phyloP scores from a whole-genome alignment of 35 echinoderm and acorn worm genomes.

The Lytechinus pictus region DNA sequence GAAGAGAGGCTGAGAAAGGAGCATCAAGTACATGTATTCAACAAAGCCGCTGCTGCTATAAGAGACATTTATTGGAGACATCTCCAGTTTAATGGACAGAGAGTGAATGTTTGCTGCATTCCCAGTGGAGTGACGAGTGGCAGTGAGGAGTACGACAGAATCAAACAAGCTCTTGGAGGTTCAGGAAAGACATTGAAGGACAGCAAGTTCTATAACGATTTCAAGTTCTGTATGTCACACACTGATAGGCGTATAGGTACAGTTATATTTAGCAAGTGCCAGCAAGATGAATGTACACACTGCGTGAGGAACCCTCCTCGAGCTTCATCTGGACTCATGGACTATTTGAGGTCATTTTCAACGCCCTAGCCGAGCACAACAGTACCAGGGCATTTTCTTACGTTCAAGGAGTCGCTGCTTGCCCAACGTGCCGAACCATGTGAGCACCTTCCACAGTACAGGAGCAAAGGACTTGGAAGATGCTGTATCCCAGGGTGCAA shows the following conservation, averaged over 20 bases:
- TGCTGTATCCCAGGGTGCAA: not conserved
- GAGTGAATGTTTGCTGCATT: not conserved
- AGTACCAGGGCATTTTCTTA: not conserved
- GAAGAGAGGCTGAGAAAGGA: conserved; percentile 42
- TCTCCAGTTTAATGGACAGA: not conserved
- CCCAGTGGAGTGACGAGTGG: not conserved
- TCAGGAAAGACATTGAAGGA: conserved; percentile 8
- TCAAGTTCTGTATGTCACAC: not conserved
- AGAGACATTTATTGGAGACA: conserved; percentile 46
- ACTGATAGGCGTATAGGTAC: conserved; percentile 18
- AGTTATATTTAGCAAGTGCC: conserved; percentile 6
- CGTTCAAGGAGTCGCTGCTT: not conserved
- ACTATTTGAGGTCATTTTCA: not conserved
- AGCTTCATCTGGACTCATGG: not conserved
- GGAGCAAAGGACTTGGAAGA: not conserved
- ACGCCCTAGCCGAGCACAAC: not conserved
- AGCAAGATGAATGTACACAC: not conserved
- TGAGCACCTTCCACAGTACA: not conserved
- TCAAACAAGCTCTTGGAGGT: not conserved
- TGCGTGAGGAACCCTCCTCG: not conserved
- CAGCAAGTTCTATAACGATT: not conserved
- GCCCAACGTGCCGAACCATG: not conserved
- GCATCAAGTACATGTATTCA: conserved; percentile 36
- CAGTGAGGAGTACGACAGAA: not conserved
- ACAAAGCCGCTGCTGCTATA: conserved; percentile 32